These are phyloP conservation scores for Acropora yongei DNA, from an alignment of 64 coral and sea anemone genomes.

Conservation along the genomic window DNA sequence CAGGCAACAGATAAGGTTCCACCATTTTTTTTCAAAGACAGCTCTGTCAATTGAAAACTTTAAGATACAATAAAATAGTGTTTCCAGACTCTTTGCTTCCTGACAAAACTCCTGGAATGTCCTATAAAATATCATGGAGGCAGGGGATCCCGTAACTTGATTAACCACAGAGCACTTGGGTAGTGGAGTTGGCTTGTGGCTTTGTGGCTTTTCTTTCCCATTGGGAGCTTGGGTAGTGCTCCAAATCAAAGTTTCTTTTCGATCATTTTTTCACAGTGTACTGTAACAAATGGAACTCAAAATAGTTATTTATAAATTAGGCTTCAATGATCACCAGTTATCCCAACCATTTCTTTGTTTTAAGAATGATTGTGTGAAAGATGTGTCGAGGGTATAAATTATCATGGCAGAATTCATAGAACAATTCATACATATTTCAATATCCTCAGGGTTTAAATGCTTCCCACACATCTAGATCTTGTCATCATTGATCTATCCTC, in stretches of 20 bases:
- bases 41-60: neutral
- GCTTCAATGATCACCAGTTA: neutral
- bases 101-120: neutral
- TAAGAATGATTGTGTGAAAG: too few species aligned
- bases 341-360: neutral
- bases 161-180: neutral
- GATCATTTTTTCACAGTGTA: too few species aligned
- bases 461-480: neutral
- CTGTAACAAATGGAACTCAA: too few species aligned
- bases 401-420: neutral
- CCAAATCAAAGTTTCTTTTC: slow-evolving; percentile 16
- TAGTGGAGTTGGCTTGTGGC: neutral
- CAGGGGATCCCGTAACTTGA: neutral
- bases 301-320: too few species aligned
- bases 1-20: slow-evolving; percentile 8
- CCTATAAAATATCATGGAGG: neutral
- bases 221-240: neutral
- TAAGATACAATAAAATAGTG: slow-evolving; percentile 6
- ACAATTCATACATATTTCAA: slow-evolving; percentile 39
- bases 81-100: neutral
- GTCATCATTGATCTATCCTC: too few species aligned
- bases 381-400: neutral
- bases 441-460: slow-evolving; percentile 33
- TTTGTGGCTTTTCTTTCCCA: slow-evolving; percentile 19
- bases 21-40: slow-evolving; percentile 13